phyloP scores from a whole-genome alignment of 2,797 vertebrate species.

The Falco cherrug region DNA sequence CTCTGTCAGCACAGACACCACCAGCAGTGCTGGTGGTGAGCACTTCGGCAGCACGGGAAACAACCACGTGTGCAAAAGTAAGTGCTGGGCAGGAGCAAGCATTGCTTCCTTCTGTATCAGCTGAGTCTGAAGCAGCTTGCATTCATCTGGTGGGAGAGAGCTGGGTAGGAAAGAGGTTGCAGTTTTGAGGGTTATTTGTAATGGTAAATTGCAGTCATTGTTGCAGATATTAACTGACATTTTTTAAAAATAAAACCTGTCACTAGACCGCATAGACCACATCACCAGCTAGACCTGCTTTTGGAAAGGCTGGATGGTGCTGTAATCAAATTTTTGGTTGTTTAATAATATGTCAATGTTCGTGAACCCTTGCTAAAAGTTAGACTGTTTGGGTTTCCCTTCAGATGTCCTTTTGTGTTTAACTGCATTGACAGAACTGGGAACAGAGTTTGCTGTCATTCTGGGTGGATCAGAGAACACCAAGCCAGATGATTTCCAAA shows the following conservation, averaged over 20 bases:
- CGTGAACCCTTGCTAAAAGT: not conserved
- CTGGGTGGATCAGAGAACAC: slow-evolving; percentile 83
- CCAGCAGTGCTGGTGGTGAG: not conserved
- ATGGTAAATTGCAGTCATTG: not conserved
- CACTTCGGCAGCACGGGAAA: not conserved
- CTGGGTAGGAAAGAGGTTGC: not conserved
- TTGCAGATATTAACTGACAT: not conserved
- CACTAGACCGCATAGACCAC: not conserved
- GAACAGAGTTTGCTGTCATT: slow-evolving; percentile 82
- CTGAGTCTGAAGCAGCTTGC: not conserved
- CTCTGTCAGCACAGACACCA: not conserved
- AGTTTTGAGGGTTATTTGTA: not conserved
- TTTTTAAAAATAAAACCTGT: not conserved
- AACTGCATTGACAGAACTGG: slow-evolving; percentile 48
- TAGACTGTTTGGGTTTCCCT: not conserved
- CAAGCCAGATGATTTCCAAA: slow-evolving; percentile 62
- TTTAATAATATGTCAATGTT: not conserved
- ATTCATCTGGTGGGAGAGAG: not conserved
- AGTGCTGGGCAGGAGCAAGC: not conserved
- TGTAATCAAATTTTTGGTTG: not conserved
- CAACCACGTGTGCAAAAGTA: not conserved
- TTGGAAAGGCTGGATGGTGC: not conserved
- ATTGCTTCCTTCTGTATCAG: not conserved
- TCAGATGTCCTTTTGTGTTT: not conserved
- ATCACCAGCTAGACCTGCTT: not conserved